Evolutionary conservation across 2,888 invertebrate species (phyloP).

Genomic region (Andrena camellia): DNA sequence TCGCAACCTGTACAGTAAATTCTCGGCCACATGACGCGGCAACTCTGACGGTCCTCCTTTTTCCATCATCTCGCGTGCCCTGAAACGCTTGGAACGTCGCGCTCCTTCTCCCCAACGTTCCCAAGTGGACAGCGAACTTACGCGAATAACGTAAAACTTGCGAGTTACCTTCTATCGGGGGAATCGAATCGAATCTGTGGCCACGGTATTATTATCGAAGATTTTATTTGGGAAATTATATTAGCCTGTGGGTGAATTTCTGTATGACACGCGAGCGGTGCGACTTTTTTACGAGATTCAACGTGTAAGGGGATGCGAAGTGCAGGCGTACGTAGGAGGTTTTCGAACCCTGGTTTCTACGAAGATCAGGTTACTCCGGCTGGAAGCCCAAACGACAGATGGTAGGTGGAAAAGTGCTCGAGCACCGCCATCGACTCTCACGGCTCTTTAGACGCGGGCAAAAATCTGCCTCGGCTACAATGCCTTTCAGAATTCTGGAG

Average conservation of each 20-base stretch:
- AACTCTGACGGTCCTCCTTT: constrained; percentile 21
- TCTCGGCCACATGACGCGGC: constrained; percentile 38
- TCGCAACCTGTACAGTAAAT: constrained; percentile 59
- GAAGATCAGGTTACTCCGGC: constrained; percentile 79
- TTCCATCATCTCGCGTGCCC: neutral
- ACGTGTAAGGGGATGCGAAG: constrained; percentile 57
- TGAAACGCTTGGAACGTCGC: constrained; percentile 41
- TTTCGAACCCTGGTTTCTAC: constrained; percentile 77
- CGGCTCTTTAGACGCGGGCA: constrained; percentile 72
- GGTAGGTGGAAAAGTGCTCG: constrained; percentile 81
- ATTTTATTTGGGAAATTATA: too few species aligned
- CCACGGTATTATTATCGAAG: too few species aligned
- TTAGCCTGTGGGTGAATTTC: neutral
- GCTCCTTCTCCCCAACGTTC: constrained; percentile 5
- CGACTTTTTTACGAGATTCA: constrained; percentile 55
- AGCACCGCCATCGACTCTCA: constrained; percentile 76
- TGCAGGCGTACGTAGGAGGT: constrained; percentile 58
- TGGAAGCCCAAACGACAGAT: constrained; percentile 80
- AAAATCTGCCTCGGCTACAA: constrained; percentile 57
- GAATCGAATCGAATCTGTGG: too few species aligned
- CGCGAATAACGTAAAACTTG: too few species aligned
- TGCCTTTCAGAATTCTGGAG: constrained; percentile 51
- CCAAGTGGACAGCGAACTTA: neutral
- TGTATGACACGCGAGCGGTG: constrained; percentile 9
- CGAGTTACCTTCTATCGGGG: too few species aligned